These are phyloP conservation scores for Diachasma alloeum DNA, from an alignment of 1,140 invertebrate genomes.

Conservation along the genomic window DNA sequence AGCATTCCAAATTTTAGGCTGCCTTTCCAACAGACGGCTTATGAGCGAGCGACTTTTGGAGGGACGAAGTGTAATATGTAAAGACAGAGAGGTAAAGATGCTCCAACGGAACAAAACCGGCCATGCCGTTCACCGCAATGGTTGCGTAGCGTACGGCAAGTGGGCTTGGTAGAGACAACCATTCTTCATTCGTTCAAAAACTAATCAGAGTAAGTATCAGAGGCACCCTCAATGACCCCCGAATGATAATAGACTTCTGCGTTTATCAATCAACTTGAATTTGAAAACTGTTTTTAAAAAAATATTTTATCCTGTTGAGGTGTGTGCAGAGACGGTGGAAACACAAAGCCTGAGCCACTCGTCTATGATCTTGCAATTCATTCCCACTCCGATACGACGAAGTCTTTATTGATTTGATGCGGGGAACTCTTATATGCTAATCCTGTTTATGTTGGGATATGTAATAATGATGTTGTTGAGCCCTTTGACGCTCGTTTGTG, in stretches of 20 bases:
- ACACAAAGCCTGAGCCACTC: background rate
- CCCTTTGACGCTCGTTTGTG: background rate
- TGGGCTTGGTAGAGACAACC: background rate
- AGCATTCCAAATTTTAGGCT: no score
- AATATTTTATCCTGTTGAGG: background rate
- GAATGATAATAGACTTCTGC: background rate
- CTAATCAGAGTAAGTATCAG: background rate
- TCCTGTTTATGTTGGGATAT: background rate
- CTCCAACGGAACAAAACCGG: background rate
- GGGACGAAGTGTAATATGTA: no score
- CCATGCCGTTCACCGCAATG: background rate
- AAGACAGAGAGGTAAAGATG: no score
- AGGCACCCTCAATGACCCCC: no score
- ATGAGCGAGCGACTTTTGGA: no score
- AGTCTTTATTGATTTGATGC: conserved; percentile 1
- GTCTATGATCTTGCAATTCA: background rate
- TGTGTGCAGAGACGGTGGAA: no score
- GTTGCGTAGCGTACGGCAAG: background rate
- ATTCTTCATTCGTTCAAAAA: background rate
- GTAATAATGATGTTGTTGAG: background rate
- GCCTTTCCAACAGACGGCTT: no score
- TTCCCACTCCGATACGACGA: background rate
- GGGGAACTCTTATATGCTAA: conserved; percentile 18
- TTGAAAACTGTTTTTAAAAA: background rate
- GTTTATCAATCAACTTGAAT: background rate